Conservation (phyloP, 2,888 invertebrate species). For the Encarsia formosa region DNA sequence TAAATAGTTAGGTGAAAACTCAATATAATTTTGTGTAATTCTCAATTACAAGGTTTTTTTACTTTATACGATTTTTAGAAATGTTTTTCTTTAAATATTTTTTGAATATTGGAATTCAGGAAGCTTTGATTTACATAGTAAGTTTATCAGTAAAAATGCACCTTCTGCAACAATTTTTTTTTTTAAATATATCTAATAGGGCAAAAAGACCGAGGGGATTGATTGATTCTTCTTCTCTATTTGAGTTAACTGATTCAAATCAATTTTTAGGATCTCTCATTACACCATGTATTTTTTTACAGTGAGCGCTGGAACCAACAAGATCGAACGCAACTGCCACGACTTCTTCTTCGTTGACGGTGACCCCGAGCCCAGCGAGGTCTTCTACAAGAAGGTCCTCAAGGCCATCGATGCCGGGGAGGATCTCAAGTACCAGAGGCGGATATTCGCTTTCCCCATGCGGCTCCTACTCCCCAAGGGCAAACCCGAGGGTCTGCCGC, state of each 20-base stretch:
- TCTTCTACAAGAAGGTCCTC: constrained; percentile 36
- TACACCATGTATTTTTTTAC: constrained; percentile 16
- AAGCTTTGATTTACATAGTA: too few species aligned
- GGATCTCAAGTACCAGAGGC: constrained; percentile 49
- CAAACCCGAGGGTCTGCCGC: constrained; percentile 61
- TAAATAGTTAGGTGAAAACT: too few species aligned
- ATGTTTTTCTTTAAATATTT: too few species aligned
- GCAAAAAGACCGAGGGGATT: too few species aligned
- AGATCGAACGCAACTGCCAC: constrained; percentile 63
- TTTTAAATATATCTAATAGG: too few species aligned
- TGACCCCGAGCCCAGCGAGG: constrained; percentile 53
- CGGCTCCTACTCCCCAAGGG: constrained; percentile 71
- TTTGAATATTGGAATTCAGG: too few species aligned
- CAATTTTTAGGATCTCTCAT: background rate
- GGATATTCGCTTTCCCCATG: constrained; percentile 66
- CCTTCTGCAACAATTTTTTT: too few species aligned
- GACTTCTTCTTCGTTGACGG: constrained; percentile 63
- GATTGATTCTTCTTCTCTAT: background rate
- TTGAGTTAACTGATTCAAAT: background rate
- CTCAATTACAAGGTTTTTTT: too few species aligned
- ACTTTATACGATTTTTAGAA: too few species aligned
- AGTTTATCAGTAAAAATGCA: too few species aligned
- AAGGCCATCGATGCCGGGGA: constrained; percentile 52
- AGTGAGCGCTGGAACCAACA: constrained; percentile 63
- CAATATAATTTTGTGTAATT: too few species aligned